Evolutionary conservation across 2,888 invertebrate genomes (phyloP).

Genomic region (Synergus japonicus): DNA sequence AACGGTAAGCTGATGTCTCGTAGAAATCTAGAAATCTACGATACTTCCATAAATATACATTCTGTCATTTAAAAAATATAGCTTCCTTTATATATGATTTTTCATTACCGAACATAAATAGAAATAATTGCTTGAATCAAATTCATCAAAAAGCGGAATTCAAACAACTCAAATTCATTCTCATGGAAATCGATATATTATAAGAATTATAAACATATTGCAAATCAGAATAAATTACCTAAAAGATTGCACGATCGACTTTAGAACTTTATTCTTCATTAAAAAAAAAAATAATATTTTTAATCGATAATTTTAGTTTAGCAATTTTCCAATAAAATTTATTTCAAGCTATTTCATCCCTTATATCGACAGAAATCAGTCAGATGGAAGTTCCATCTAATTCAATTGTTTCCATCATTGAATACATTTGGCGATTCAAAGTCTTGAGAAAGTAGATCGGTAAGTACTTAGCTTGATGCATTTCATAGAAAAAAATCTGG

Average conservation of each 20-base stretch:
- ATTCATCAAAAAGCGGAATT: conserved; percentile 1
- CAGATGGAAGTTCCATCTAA: background rate
- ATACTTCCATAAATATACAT: conserved; percentile 33
- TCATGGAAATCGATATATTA: background rate
- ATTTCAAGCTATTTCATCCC: background rate
- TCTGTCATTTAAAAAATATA: conserved; percentile 31
- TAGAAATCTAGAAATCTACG: background rate
- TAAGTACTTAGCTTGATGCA: conserved; percentile 32
- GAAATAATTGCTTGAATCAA: background rate
- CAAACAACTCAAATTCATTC: background rate
- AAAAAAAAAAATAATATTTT: background rate
- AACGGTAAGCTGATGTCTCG: conserved; percentile 25
- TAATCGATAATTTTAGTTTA: background rate
- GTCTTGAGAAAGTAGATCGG: conserved; percentile 25
- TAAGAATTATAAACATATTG: conserved; percentile 11
- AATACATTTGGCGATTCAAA: conserved; percentile 31
- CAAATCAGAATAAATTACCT: conserved; percentile 2
- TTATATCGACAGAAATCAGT: background rate
- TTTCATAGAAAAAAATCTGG: background rate
- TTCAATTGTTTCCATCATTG: background rate
- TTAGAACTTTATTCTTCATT: background rate
- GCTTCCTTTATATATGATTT: conserved; percentile 1
- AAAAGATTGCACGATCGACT: conserved; percentile 21
- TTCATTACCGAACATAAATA: background rate
- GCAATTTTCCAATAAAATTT: background rate